These are phyloP conservation scores for Glomeris maerens DNA, from an alignment of 1,140 invertebrate species.

Conservation along the genomic window DNA sequence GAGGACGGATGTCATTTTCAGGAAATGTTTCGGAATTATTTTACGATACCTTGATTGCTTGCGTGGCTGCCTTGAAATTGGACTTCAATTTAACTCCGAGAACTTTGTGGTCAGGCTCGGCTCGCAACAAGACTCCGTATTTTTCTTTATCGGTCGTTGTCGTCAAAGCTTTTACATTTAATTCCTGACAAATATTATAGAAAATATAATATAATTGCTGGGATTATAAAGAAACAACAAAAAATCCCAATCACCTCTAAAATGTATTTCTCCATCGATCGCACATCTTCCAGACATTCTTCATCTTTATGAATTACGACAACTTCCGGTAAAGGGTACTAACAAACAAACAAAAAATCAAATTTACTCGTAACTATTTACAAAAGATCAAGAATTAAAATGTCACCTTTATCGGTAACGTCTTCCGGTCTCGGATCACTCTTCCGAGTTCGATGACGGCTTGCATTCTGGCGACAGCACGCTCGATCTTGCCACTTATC, in stretches of 20 bases:
- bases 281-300: slow-evolving; percentile 62
- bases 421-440: slow-evolving; percentile 80
- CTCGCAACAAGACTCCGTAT: slow-evolving; percentile 82
- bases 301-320: slow-evolving; percentile 82
- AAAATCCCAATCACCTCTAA: slow-evolving; percentile 41
- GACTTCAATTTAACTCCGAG: slow-evolving; percentile 76
- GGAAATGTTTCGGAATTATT: slow-evolving; percentile 7
- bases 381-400: background rate
- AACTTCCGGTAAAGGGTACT: slow-evolving; percentile 89
- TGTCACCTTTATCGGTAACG: slow-evolving; percentile 68
- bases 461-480: slow-evolving; percentile 83
- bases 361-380: background rate
- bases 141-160: slow-evolving; percentile 80
- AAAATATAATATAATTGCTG: background rate
- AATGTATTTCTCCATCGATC: slow-evolving; percentile 70
- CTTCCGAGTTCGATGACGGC: slow-evolving; percentile 86
- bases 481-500: slow-evolving; percentile 76
- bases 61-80: slow-evolving; percentile 73
- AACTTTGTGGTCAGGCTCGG: slow-evolving; percentile 80
- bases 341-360: slow-evolving; percentile 15
- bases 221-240: slow-evolving; percentile 5
- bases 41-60: slow-evolving; percentile 63
- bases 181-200: slow-evolving; percentile 40
- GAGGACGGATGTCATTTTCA: background rate
- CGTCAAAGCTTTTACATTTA: slow-evolving; percentile 81